Percentiles rank a stretch among this genome's conserved stretches.
Evolutionary conservation across 2,113 vertebrate genomes (phyloP).

Genomic region (Xiphorhynchus elegans): DNA sequence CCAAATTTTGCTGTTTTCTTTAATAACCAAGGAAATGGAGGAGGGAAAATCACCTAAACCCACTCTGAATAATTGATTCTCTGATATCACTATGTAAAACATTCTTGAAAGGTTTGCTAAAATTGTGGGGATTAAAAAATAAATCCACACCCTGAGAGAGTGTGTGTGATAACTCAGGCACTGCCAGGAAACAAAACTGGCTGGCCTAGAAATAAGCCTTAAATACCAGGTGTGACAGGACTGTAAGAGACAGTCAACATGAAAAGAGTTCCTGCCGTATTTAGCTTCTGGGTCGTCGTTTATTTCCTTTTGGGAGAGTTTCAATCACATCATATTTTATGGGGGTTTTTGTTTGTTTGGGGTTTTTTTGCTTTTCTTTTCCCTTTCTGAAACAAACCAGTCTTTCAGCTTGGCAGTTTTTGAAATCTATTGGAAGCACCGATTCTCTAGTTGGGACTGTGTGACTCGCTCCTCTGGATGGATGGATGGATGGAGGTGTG

Average conservation of each 20-base stretch:
- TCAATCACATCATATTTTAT: background rate
- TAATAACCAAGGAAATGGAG: conserved; percentile 33
- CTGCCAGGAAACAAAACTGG: background rate
- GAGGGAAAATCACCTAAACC: background rate
- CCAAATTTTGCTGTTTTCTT: conserved; percentile 26
- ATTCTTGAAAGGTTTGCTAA: background rate
- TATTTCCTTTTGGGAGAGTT: conserved; percentile 1
- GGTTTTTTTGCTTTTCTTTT: background rate
- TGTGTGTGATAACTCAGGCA: background rate
- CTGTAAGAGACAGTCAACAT: background rate
- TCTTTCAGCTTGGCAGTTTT: background rate
- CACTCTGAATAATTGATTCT: conserved; percentile 12
- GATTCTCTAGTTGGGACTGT: background rate
- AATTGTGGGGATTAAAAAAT: background rate
- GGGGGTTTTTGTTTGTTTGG: background rate
- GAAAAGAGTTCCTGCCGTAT: conserved; percentile 12
- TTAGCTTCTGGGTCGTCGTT: background rate
- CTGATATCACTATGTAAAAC: conserved; percentile 5
- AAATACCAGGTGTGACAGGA: background rate
- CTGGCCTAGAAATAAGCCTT: conserved; percentile 41
- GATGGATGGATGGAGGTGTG: background rate
- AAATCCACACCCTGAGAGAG: background rate
- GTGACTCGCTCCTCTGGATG: background rate
- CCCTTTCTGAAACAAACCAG: background rate
- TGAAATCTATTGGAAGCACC: background rate